These are phyloP conservation scores for Bos javanicus DNA, from an alignment of 2,113 vertebrate genomes.

Conservation along the genomic window DNA sequence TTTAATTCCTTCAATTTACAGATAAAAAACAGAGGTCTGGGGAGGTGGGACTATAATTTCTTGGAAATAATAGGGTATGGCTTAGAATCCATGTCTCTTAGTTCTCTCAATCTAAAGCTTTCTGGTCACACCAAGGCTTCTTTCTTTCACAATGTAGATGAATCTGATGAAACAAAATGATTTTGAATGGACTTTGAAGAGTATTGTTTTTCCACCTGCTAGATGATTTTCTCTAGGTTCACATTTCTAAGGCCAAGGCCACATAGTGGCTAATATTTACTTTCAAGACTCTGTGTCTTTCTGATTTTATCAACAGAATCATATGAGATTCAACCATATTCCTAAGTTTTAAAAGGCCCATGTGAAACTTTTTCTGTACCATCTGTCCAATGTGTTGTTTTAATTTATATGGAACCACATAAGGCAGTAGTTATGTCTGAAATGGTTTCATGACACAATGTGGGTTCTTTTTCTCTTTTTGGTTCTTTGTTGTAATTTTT, in stretches of 20 bases:
- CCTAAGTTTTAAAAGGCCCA: not conserved
- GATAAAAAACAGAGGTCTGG: not conserved
- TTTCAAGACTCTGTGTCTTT: not conserved
- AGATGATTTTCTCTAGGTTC: conserved; percentile 1
- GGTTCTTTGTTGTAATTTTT: not conserved
- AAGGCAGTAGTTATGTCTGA: not conserved
- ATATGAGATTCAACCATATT: not conserved
- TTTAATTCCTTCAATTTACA: conserved; percentile 26
- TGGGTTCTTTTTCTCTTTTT: not conserved
- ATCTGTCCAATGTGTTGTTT: not conserved
- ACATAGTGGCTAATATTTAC: not conserved
- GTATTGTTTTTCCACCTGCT: not conserved
- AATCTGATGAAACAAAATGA: conserved; percentile 8
- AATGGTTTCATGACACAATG: not conserved
- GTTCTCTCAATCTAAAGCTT: conserved; percentile 4
- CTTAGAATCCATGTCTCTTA: not conserved
- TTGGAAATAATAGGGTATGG: not conserved
- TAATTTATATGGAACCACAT: not conserved
- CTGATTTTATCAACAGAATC: conserved; percentile 19
- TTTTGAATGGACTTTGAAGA: conserved; percentile 3
- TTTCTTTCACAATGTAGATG: not conserved
- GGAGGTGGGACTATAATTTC: not conserved
- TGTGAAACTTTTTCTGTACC: not conserved
- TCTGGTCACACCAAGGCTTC: not conserved
- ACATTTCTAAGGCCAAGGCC: not conserved